Base-by-base conservation (phyloP, 2,797 vertebrate genomes). In the Mormyrus proboscirostris region DNA sequence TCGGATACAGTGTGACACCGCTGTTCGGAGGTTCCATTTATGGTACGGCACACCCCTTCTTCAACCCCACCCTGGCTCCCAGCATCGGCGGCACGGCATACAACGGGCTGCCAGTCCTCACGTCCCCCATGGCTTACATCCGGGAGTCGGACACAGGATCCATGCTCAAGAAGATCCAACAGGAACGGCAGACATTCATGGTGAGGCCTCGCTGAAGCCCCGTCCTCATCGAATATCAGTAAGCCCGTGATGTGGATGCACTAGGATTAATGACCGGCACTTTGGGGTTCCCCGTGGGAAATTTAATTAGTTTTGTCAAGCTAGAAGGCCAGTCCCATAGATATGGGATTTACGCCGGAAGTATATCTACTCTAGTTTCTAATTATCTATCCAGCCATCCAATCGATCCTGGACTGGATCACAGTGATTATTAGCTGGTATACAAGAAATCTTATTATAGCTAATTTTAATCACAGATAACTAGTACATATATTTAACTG, bases 141-240 rank as follows among this genome's bases (percentile, higher is more conserved):
- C 92, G 94, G 93, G 95, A 96, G 33, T 88, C 93, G 6, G 95
- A 96, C 0, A 59, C 95, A 79, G 95, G 96, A 50, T 91, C 94
- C 2, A 89, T 94, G 1, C 88, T 95, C 51, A 94, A 95, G 91
- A 95, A 94, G 92, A 94, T 96, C 88, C 94, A 95, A 49, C 94
- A 95, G 84, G 95, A 95, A 14, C 95, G 94, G 91, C 96, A 95
- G 89, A 93, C 90, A n/a, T 88, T 95, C 22, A 94, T 96, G 94
- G 96, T 96, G 86, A 89, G 8, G 9, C 12, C 16, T 85, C 1
- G 14, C 53, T 47, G 14, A 38, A 44, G 38, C 19, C 44, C 29
- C 14, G 25, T 12, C 76, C n/a, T 38, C 55, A 2, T 25, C 9
- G 49, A 85, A 50, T 59, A 29, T 47, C 79, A 59, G 14, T 53